phyloP scores from a whole-genome alignment of 1,140 invertebrate species.

The Drosophila nebulosa region DNA sequence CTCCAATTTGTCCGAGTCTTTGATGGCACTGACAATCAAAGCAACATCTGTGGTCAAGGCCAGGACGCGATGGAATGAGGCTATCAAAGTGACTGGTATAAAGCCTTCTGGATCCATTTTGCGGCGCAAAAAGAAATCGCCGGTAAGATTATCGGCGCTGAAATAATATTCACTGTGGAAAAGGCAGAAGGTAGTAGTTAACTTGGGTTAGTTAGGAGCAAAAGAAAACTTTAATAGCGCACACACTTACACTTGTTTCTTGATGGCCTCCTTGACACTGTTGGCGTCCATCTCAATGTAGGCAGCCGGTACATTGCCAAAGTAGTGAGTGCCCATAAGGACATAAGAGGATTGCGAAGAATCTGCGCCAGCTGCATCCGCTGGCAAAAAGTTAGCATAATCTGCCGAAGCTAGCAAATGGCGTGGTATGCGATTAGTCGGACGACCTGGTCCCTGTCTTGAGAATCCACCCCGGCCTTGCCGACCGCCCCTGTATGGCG shows the following conservation, averaged over 20 bases:
- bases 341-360: constrained; percentile 82
- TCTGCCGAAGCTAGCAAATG: constrained; percentile 79
- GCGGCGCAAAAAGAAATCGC: constrained; percentile 97
- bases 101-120: constrained; percentile 98
- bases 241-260: constrained; percentile 90
- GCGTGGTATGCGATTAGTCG: constrained; percentile 79
- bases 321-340: constrained; percentile 84
- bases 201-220: not conserved
- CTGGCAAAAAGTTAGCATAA: constrained; percentile 69
- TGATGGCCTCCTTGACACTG: constrained; percentile 88
- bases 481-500: constrained; percentile 74
- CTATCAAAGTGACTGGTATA: constrained; percentile 95
- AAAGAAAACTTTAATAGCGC: not conserved
- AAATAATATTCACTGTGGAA: constrained; percentile 98
- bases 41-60: constrained; percentile 92
- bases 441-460: constrained; percentile 79
- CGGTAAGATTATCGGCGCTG: constrained; percentile 96
- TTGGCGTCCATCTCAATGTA: constrained; percentile 82
- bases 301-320: constrained; percentile 81
- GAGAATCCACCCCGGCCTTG: constrained; percentile 76
- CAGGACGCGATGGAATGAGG: constrained; percentile 96
- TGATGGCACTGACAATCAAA: constrained; percentile 91
- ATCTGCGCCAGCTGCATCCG: constrained; percentile 72
- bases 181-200: constrained; percentile 3
- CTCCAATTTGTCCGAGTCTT: constrained; percentile 91